Base-by-base conservation (phyloP, 1,140 invertebrate species). In the Araneus ventricosus region DNA sequence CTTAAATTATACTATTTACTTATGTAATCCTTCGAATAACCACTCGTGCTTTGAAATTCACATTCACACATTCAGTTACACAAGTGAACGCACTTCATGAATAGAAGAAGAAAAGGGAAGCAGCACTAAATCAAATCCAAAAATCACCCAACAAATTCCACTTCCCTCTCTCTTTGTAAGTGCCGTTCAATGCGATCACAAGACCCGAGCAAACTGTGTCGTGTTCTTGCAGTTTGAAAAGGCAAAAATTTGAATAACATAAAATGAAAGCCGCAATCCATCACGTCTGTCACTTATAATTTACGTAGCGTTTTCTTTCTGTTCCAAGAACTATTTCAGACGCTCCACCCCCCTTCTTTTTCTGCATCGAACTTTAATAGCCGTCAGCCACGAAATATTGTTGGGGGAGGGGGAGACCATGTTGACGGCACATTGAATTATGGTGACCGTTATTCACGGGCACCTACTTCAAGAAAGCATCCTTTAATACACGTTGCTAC, bases 181-280 rank as follows among this genome's bases (percentile, higher is more conserved):
- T 20, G 70, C 70, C 10, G 30, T 34, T 75, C 70, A 34, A 30
- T 34, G 4, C 27, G 30, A 30, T 34, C 70, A 20, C 34, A 37
- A 37, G 70, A 20, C 70, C 30, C 17, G n/a, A 3, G 30, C 45
- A 14, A 75, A 30, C 70, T 75, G 30, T 34, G 17, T 34, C 70
- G 30, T 75, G 34, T 67, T 67, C n/a, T 10, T 10, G n/a, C 24
- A n/a, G 3, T 20, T 37, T 37, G 34, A 34, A 37, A 75, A 75
- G 30, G 67, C 30, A 37, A 17, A 37, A 75, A 75, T 75, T 75
- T 75, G 70, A 75, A 75, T 75, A 75, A 75, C 34, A 34, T 75
- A 75, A 75, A 75, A 34, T 75, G 70, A 75, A 75, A 75, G 34
- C 70, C 70, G 20, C 70, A 75, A 75, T 75, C 70, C 70, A 75